These are phyloP conservation scores for Drosophila pseudotalamancana DNA, from an alignment of 2,888 invertebrate genomes.

Conservation along the genomic window DNA sequence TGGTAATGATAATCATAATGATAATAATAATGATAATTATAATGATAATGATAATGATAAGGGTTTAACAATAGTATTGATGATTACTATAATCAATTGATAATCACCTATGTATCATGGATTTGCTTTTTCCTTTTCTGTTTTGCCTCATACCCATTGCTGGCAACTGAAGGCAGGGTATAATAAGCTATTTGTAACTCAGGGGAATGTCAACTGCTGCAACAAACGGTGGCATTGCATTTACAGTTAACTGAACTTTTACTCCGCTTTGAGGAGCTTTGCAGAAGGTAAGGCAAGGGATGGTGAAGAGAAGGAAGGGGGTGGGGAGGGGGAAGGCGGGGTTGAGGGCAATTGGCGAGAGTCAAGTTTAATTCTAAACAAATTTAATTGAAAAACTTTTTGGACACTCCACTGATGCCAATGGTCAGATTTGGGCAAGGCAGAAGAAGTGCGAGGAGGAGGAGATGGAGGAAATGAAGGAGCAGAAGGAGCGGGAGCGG, in stretches of 20 bases:
- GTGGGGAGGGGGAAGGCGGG: neutral
- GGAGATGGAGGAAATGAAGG: too few relatives aligned
- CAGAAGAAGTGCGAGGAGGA: too few relatives aligned
- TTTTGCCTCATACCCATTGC: neutral
- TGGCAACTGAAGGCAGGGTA: neutral
- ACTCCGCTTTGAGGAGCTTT: constrained; percentile 12
- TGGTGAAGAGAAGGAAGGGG: neutral
- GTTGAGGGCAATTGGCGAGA: constrained; percentile 34
- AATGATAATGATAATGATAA: too few relatives aligned
- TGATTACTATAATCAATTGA: too few relatives aligned
- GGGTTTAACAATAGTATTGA: too few relatives aligned
- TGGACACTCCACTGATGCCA: constrained; percentile 51
- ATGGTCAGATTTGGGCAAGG: constrained; percentile 61
- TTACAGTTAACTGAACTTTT: constrained; percentile 53
- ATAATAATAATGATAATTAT: too few relatives aligned
- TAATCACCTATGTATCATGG: too few relatives aligned
- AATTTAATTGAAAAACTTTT: constrained; percentile 78
- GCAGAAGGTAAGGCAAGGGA: too few relatives aligned
- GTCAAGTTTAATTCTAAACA: constrained; percentile 76
- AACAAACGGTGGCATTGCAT: constrained; percentile 21
- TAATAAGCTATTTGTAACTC: constrained; percentile 2
- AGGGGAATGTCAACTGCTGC: constrained; percentile 9
- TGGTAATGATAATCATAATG: too few relatives aligned
- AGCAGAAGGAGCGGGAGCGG: too few relatives aligned
- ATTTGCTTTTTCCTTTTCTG: too few relatives aligned